phyloP scores from a whole-genome alignment of 2,113 vertebrate genomes.

The Sander lucioperca region DNA sequence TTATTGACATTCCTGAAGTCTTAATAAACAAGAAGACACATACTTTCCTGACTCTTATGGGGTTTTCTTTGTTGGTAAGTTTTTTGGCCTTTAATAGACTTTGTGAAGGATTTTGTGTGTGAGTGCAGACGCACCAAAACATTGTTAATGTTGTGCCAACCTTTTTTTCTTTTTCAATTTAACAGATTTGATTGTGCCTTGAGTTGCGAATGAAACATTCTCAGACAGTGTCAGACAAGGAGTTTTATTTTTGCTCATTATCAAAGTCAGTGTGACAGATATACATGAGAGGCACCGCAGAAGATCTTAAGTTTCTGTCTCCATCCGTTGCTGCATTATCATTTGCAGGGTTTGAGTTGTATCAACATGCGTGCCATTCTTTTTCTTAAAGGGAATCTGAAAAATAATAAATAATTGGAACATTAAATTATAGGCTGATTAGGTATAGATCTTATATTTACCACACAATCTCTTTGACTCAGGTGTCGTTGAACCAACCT shows the following conservation, averaged over 20 bases:
- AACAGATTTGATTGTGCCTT: conserved; percentile 23
- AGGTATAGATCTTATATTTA: not conserved
- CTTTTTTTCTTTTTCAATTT: conserved; percentile 14
- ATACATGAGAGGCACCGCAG: not conserved
- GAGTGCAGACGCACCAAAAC: conserved; percentile 33
- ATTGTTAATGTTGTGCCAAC: conserved; percentile 20
- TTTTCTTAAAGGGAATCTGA: conserved; percentile 54
- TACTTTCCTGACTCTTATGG: conserved; percentile 71
- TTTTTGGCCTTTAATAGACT: conserved; percentile 72
- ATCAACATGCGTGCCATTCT: conserved; percentile 1
- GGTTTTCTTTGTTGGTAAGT: conserved; percentile 69
- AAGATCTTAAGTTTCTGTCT: conserved; percentile 42
- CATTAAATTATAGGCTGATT: not conserved
- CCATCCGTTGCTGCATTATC: conserved; percentile 46
- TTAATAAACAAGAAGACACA: conserved; percentile 81
- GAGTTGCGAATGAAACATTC: conserved; percentile 43
- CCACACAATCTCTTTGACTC: not conserved
- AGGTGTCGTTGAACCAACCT: conserved; percentile 27
- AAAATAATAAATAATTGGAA: conserved; percentile 18
- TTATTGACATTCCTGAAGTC: conserved; percentile 82
- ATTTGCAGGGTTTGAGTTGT: conserved; percentile 53
- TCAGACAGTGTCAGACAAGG: conserved; percentile 13
- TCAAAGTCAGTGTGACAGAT: conserved; percentile 12
- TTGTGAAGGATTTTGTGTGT: conserved; percentile 53
- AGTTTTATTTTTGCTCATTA: conserved; percentile 50